Evolutionary conservation across 2,797 vertebrate species (phyloP), one percentile per base, ranked within the genome.

Genomic region (Cossypha polioptera): DNA sequence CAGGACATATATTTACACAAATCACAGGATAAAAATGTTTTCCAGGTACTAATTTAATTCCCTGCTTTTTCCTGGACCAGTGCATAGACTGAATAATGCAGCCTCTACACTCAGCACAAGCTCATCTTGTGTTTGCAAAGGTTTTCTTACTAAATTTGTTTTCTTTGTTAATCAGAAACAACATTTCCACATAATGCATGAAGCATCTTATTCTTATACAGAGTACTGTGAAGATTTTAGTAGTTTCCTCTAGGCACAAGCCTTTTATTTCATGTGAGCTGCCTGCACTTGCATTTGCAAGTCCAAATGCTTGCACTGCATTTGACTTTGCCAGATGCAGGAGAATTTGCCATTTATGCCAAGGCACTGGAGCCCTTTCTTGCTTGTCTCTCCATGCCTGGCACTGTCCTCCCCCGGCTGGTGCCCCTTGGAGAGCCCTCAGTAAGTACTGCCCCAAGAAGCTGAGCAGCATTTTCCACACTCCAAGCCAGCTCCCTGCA

Each of bases 381-480:
- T 4, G 4, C 31, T 22, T 24, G 61, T 13, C 42, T 15, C n/a
- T 45, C 16, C 48, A 10, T 2, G 0, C 5, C 57, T 59, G 79
- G 47, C 26, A 17, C 38, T 5, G 24, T 7, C 13, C 73, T 61
- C 8, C 26, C 54, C 13, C 20, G 26, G 57, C 50, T 8, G 8
- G 7, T 25, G 35, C 7, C 26, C 35, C 69, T 77, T 5, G 0
- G 22, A 13, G 18, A 31, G 42, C 28, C 24, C 31, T 21, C 45
- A 5, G 13, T 4, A 14, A 16, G 17, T 1, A 5, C 12, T 19
- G 18, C 9, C 18, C 36, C 50, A 26, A 51, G 48, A 66, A 33
- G 7, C 4, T 16, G 22, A 5, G 33, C 31, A 40, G 35, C 33
- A 21, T 16, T 66, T 58, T 20, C 35, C 48, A 76, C 0, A 0